Evolutionary conservation across 2,888 invertebrate species (phyloP), one percentile per base, ranked within the genome.

Genomic region (Lottia gigantea): DNA sequence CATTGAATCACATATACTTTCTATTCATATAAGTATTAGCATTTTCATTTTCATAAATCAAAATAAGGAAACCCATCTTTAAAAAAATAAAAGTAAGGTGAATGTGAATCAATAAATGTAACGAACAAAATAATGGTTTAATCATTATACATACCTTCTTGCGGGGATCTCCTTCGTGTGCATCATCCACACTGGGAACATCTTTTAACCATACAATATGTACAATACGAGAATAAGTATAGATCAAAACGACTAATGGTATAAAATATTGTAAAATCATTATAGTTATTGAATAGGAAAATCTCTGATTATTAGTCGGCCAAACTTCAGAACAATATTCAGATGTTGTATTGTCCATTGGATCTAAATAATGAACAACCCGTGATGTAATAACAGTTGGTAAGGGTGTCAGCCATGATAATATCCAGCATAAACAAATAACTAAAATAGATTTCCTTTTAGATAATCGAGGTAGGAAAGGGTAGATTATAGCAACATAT

Each of bases 401-500:
- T 16, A 94, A 91, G 0, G 95, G 95, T 0, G 95, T 94, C 6
- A 93, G 90, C 40, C 94, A 88, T 0, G 96, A 94, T 0, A 94
- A 91, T 2, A 91, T 80, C 95, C 95, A 95, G 0, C 95, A 93
- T 0, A 91, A 88, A 0, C 91, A 90, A 47, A 95, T 94, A 64
- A 93, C 91, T 71, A 92, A 85, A 75, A 92, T 92, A 0, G 94
- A 93, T 16, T 91, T 91, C 46, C 91, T 91, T 84, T 94, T 94
- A 40, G 94, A 93, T 84, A 95, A 91, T 46, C 95, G 91, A 0
- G 95, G 95, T 77, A 92, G 91, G 69, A 96, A 88, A 0, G 96
- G 96, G 90, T 94, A 93, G 92, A 95, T 93, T 74, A 96, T 95
- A 68, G 95, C 95, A 88, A 95, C 92, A 85, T 95, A 96, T n/a